Percentiles rank a stretch among this genome's conserved stretches.
These are phyloP conservation scores for Amphimedon queenslandica DNA, from an alignment of 37 sponge, comb jelly and placozoan genomes.

Conservation along the genomic window DNA sequence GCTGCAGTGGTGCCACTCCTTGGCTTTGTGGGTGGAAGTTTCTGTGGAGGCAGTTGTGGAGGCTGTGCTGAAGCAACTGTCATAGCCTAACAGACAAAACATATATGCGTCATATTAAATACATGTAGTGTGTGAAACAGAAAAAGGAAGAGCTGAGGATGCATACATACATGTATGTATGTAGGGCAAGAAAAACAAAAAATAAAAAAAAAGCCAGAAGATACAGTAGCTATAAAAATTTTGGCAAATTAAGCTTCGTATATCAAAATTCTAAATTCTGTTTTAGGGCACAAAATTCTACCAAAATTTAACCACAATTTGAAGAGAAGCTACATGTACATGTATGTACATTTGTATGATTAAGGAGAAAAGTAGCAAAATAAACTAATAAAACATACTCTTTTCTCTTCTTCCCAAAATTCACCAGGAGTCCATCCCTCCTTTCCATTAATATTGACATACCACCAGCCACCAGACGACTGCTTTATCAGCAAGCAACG, in stretches of 20 bases:
- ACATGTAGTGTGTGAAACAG: too few species aligned
- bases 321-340: too few species aligned
- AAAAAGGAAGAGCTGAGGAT: too few species aligned
- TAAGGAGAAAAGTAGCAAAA: too few species aligned
- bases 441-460: constrained; percentile 49
- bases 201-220: neutral
- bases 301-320: too few species aligned
- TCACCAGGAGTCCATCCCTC: constrained; percentile 54
- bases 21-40: neutral
- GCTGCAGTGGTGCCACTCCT: neutral
- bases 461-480: constrained; percentile 44
- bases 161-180: too few species aligned
- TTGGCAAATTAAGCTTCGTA: too few species aligned
- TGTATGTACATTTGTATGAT: too few species aligned
- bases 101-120: too few species aligned
- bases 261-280: too few species aligned
- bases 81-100: neutral
- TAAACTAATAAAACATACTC: too few species aligned
- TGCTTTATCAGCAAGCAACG: constrained; percentile 38
- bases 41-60: neutral
- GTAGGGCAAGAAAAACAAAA: neutral
- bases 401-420: constrained; percentile 38
- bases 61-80: constrained; percentile 5
- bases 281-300: too few species aligned
- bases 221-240: neutral